Percentiles rank a stretch among this genome's conserved stretches.
phyloP scores from a whole-genome alignment of 2,113 vertebrate species.

The Tapirus terrestris region DNA sequence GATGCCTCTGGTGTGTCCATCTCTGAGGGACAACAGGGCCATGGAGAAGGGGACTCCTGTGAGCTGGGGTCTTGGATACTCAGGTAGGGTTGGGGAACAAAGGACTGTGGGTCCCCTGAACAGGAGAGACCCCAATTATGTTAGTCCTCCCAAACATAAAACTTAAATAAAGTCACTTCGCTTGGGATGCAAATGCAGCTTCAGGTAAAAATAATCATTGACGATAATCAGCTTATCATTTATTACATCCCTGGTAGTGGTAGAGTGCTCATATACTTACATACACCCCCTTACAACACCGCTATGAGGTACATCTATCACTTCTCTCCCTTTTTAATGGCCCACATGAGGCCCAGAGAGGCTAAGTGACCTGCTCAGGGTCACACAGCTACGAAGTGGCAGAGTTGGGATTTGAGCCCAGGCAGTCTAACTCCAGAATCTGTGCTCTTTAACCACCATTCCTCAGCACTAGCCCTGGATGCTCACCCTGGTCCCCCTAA shows the following conservation, averaged over 20 bases:
- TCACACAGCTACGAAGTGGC: constrained; percentile 4
- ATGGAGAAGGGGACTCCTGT: constrained; percentile 69
- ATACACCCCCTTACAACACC: background rate
- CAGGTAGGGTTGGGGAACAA: background rate
- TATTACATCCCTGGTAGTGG: background rate
- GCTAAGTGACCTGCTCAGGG: background rate
- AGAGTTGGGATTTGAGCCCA: background rate
- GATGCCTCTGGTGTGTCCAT: background rate
- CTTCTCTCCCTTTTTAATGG: background rate
- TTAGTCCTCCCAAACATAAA: background rate
- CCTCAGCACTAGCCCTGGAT: background rate
- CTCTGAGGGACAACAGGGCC: constrained; percentile 83
- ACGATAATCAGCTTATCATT: background rate
- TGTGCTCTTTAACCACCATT: background rate
- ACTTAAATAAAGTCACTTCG: background rate
- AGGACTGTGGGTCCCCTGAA: background rate
- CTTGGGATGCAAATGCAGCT: background rate
- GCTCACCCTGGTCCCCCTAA: background rate
- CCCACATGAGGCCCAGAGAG: background rate
- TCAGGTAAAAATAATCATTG: background rate
- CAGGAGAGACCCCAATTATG: background rate
- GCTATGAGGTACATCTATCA: background rate
- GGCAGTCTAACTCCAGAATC: background rate
- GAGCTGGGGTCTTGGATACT: constrained; percentile 4
- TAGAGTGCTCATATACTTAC: background rate